These are phyloP conservation scores for Lagothrix lagotricha DNA, from an alignment of 2,797 vertebrate genomes.

Conservation along the genomic window DNA sequence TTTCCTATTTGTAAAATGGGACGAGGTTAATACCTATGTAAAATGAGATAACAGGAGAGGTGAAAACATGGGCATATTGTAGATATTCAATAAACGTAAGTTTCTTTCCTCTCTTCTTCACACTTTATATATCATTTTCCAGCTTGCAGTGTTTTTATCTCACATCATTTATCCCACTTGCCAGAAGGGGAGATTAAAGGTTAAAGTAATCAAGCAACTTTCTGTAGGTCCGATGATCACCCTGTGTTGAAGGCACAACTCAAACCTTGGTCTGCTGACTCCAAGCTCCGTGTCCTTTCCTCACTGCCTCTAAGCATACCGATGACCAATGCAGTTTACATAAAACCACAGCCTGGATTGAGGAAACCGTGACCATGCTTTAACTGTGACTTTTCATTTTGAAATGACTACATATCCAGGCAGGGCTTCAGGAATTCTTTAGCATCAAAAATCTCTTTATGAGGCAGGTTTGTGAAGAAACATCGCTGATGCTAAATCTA, in stretches of 20 bases:
- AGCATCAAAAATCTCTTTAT: neutral
- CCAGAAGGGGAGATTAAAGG: neutral
- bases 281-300: neutral
- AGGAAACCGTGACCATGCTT: neutral
- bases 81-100: neutral
- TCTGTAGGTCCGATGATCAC: neutral
- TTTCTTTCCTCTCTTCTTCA: neutral
- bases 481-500: neutral
- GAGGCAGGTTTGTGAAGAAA: neutral
- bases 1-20: neutral
- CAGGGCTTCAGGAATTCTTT: neutral
- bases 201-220: neutral
- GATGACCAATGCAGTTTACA: neutral
- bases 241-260: neutral
- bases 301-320: neutral
- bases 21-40: neutral
- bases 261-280: neutral
- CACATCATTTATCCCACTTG: neutral
- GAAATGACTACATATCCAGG: neutral
- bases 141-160: neutral
- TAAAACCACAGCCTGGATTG: neutral
- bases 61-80: neutral
- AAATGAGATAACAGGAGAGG: neutral
- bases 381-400: neutral
- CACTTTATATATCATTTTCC: neutral